Conservation (phyloP, 2,113 vertebrate species). For the Hyperopisus bebe region DNA sequence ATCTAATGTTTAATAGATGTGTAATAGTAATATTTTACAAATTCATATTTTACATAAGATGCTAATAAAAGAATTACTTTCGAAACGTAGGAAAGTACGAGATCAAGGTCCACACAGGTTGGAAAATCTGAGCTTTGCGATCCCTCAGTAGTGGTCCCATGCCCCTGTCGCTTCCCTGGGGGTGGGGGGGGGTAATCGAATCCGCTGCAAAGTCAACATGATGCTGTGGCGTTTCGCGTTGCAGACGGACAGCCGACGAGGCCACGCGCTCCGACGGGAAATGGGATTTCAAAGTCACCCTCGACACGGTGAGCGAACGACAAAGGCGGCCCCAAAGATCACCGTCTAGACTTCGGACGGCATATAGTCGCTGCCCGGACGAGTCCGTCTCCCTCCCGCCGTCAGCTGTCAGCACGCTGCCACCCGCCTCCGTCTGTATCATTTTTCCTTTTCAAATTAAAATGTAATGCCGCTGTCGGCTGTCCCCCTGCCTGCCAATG, state of each 20-base stretch:
- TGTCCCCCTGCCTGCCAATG: background rate
- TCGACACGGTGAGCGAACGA: slow-evolving; percentile 25
- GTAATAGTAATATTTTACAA: background rate
- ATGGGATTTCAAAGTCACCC: slow-evolving; percentile 39
- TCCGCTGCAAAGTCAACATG: slow-evolving; percentile 36
- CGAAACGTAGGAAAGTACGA: background rate
- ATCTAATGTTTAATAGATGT: background rate
- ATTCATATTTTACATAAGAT: background rate
- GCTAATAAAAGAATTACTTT: background rate
- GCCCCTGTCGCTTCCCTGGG: background rate
- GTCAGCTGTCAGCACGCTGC: background rate
- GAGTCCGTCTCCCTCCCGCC: background rate
- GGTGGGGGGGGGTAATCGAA: slow-evolving; percentile 24
- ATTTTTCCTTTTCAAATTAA: slow-evolving; percentile 34
- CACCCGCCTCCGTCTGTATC: slow-evolving; percentile 17
- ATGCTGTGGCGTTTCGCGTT: slow-evolving; percentile 18
- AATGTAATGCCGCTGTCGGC: slow-evolving; percentile 24
- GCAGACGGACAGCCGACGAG: background rate
- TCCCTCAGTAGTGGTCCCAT: background rate
- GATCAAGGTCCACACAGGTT: background rate
- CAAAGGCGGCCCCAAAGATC: background rate
- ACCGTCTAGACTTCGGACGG: background rate
- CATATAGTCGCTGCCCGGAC: background rate
- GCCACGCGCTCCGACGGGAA: slow-evolving; percentile 15
- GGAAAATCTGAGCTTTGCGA: background rate